Base-by-base conservation (phyloP, 2,113 vertebrate genomes). In the Heterocephalus glaber region DNA sequence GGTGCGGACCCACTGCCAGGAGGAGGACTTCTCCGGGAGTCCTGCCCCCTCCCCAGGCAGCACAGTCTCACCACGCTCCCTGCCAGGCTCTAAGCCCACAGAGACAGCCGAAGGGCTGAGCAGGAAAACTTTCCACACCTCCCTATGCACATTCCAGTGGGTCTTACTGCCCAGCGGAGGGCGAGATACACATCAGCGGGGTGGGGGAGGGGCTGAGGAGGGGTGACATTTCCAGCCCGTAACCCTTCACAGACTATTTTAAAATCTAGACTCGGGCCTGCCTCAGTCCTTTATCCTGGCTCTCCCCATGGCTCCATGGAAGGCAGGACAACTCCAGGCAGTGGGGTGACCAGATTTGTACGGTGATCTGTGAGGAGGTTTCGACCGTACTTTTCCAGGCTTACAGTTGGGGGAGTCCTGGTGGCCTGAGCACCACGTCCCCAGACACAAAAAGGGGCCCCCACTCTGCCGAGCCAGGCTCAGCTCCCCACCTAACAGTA, bases 381-480 rank as follows among this genome's bases (percentile, higher is more conserved):
- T 7, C 87, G 17, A 19, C 30, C 63, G 92, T 68, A 41, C 49
- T 89, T 93, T 92, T 81, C 92, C 82, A 96, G 82, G 56, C 79
- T 56, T 22, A 17, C 7, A 19, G 2, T 0, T 63, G 28, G 87
- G 58, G 35, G 14, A 52, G 47, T 10, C 63, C 5, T 5, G 8
- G 17, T 4, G 70, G n/a, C 38, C 83, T 11, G 85, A 93, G 58
- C 3, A 33, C 28, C 24, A 3, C n/a, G 7, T 28, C 41, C 24
- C 24, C 47, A 49, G 61, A 79, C 61, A 52, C 81, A 72, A 28
- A 6, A 35, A 63, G 33, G 70, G 86, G 17, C 4, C 17, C 16
- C 80, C 56, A 28, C 6, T 24, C 79, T 30, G 22, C 54, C 60
- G 28, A 58, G 54, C 22, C 76, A 11, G 20, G 35, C 65, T 49